Conservation (phyloP, 2,888 invertebrate species). For the Odontothrips loti region DNA sequence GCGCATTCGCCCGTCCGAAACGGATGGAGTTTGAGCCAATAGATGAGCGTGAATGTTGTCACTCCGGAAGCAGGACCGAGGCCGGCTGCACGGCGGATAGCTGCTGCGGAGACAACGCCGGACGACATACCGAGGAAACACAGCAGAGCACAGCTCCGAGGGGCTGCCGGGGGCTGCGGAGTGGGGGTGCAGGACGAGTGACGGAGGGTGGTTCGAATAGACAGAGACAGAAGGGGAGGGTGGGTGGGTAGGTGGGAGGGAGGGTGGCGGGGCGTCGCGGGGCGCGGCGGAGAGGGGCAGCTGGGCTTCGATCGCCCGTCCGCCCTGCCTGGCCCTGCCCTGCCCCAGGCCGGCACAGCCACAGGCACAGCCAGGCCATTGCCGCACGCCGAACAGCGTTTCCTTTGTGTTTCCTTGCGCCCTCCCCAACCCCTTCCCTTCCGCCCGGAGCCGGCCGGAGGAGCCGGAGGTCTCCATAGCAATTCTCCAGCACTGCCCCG, state of each 20-base stretch:
- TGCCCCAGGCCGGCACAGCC: background rate
- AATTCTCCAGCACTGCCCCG: too few relatives aligned
- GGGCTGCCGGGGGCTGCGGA: background rate
- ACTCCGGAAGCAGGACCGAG: too few relatives aligned
- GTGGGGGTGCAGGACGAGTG: background rate
- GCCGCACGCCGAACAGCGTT: background rate
- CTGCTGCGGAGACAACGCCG: too few relatives aligned
- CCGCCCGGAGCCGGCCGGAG: too few relatives aligned
- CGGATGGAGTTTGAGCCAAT: too few relatives aligned
- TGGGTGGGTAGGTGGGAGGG: too few relatives aligned
- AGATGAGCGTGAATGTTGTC: too few relatives aligned
- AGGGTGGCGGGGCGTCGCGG: background rate
- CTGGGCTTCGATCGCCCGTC: constrained; percentile 22
- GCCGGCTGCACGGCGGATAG: too few relatives aligned
- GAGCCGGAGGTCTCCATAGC: too few relatives aligned
- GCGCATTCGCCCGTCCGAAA: too few relatives aligned
- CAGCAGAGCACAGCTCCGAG: background rate
- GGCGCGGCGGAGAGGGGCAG: constrained; percentile 8
- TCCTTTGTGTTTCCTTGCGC: constrained; percentile 17
- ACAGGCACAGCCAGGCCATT: too few relatives aligned
- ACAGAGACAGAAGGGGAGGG: constrained; percentile 1
- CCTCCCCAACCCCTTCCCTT: background rate
- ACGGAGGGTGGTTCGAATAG: background rate
- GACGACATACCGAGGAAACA: background rate
- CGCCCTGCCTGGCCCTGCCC: constrained; percentile 1